phyloP scores from a whole-genome alignment of 92 coral and sea anemone species.

The Phymanthus crucifer region DNA sequence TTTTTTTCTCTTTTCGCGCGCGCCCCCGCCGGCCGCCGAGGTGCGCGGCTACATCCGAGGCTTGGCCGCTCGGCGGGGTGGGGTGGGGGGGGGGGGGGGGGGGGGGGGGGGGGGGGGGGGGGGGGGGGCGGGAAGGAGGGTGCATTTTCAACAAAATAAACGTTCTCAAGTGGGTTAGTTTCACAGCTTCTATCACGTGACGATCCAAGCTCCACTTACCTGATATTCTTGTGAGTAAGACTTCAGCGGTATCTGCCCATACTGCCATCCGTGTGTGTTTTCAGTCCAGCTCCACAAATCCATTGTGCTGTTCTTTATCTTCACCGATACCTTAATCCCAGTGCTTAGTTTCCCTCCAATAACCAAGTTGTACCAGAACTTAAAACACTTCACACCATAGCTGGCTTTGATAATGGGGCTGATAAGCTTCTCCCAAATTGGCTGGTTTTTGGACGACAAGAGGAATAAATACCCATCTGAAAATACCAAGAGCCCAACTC shows the following conservation, averaged over 20 bases:
- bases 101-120: no score
- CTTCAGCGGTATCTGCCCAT: background rate
- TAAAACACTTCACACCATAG: constrained; percentile 32
- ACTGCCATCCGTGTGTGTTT: background rate
- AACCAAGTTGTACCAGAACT: constrained; percentile 45
- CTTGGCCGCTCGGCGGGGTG: no score
- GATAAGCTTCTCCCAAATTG: constrained; percentile 12
- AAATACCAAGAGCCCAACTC: no score
- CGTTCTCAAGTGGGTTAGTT: no score
- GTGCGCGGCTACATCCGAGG: no score
- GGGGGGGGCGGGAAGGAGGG: no score
- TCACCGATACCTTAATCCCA: background rate
- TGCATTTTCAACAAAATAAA: no score
- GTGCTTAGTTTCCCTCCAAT: background rate
- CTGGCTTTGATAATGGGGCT: constrained; percentile 24
- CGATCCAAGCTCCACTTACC: background rate
- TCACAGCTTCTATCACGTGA: background rate
- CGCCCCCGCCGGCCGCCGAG: no score
- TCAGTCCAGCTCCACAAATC: constrained; percentile 1
- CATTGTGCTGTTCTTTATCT: background rate
- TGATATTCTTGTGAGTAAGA: background rate
- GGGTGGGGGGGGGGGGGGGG: no score
- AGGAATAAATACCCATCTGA: constrained; percentile 5
- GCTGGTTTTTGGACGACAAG: background rate
- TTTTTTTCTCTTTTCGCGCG: no score